Conservation (phyloP, 2,113 vertebrate species). For the Abramis brama region DNA sequence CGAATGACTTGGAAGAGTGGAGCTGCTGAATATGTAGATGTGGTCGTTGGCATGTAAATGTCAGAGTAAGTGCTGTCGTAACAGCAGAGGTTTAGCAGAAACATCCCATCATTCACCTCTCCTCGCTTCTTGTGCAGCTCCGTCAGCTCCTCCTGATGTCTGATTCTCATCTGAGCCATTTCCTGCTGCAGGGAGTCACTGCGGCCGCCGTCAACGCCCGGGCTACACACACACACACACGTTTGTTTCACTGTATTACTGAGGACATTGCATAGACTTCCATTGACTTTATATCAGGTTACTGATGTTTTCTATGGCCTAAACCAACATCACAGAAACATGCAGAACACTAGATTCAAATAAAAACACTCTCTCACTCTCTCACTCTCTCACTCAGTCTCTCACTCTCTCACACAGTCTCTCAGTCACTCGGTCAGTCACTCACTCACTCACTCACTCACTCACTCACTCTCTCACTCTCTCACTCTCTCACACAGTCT, state of each 20-base stretch:
- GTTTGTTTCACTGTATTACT: too few species aligned
- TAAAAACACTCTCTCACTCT: too few species aligned
- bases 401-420: too few species aligned
- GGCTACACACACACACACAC: constrained; percentile 65
- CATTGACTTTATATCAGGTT: too few species aligned
- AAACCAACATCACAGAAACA: too few species aligned
- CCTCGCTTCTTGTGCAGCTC: constrained; percentile 97
- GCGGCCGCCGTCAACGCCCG: constrained; percentile 78
- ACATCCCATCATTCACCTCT: constrained; percentile 78
- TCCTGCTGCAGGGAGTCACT: constrained; percentile 88
- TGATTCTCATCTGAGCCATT: constrained; percentile 90
- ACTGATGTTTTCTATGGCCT: too few species aligned
- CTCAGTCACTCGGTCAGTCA: too few species aligned
- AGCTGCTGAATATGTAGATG: neutral
- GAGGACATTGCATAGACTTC: too few species aligned
- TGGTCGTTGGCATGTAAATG: neutral
- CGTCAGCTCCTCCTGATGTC: constrained; percentile 94
- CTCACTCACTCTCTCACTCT: neutral
- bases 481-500: too few species aligned
- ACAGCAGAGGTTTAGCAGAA: too few species aligned
- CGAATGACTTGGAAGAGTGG: neutral
- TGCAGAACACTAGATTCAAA: too few species aligned
- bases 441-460: neutral
- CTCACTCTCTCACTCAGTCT: too few species aligned
- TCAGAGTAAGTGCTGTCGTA: neutral